Evolutionary conservation across 2,797 vertebrate species (phyloP).

Genomic region (Adrianichthys oophorus): DNA sequence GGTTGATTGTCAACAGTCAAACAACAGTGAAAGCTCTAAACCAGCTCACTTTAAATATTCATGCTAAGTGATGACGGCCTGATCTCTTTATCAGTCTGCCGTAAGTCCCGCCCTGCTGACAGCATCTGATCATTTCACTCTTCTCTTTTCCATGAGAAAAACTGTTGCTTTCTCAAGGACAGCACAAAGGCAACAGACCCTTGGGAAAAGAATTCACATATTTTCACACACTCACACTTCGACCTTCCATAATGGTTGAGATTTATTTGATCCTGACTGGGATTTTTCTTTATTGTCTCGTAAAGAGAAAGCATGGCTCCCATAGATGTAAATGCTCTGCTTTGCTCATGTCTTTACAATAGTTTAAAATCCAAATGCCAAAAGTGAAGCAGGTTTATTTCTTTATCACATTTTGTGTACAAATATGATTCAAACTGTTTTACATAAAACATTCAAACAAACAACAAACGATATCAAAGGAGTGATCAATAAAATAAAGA

Average conservation of each 20-base stretch:
- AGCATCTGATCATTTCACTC: constrained; percentile 5
- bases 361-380: constrained; percentile 52
- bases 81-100: constrained; percentile 38
- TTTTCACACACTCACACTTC: neutral
- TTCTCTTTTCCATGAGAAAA: too few relatives aligned
- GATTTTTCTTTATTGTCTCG: constrained; percentile 17
- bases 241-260: constrained; percentile 28
- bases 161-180: too few relatives aligned
- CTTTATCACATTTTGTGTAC: too few relatives aligned
- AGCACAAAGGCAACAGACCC: neutral
- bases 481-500: too few relatives aligned
- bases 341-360: constrained; percentile 43
- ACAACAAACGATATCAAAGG: too few relatives aligned
- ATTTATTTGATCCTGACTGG: constrained; percentile 41
- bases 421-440: too few relatives aligned
- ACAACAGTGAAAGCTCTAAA: constrained; percentile 11
- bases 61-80: constrained; percentile 14
- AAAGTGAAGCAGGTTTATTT: too few relatives aligned
- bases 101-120: constrained; percentile 32
- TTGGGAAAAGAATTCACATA: constrained; percentile 3
- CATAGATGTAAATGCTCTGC: constrained; percentile 30
- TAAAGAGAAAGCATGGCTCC: constrained; percentile 19
- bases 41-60: constrained; percentile 40
- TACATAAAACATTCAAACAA: too few relatives aligned
- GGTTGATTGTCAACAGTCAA: constrained; percentile 4